Evolutionary conservation across 2,797 vertebrate genomes (phyloP), one percentile per base, ranked within the genome.

Genomic region (Betta splendens): DNA sequence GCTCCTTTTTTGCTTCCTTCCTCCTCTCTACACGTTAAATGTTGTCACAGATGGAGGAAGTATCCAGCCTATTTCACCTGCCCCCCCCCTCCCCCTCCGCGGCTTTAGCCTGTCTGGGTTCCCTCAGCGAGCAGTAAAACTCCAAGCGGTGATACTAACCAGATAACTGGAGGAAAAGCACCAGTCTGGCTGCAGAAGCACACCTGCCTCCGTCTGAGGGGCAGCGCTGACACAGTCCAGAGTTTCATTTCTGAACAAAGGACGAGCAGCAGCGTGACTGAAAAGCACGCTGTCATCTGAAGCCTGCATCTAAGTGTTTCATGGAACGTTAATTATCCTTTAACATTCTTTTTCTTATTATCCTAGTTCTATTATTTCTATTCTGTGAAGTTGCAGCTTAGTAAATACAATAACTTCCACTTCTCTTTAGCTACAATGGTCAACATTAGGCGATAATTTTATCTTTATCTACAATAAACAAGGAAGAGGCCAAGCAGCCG

Each of bases 21-120:
- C 64, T 80, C 69, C 31, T 54, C 43, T 67, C 69, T 71, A 68
- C 73, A 87, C 60, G 50, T 77, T 82, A 39, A 63, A 48, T 57
- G 55, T 70, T 83, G 83, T 83, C 77, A 80, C 72, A 71, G 52
- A 66, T 11, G 35, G 62, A 83, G 88, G 84, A 89, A 89, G 85
- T 78, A 77, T 84, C 69, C 62, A 72, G 80, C 69, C 70, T 88
- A 83, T 89, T 87, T 80, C 83, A 88, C 85, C 85, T 89, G 85
- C 91, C 89, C 88, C 89, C 77, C 83, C 74, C n/a, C n/a, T n/a
- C n/a, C n/a, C n/a, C n/a, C n/a, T n/a, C n/a, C n/a, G n/a, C n/a
- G 36, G 49, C 50, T 65, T 64, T 44, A 42, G 56, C 44, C 22
- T 20, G 29, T 75, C 71, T 81, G 75, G 48, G 64, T 67, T 77